A percentile compares a stretch with the other conserved stretches of the same genome.
These are phyloP conservation scores for Corvus moneduloides DNA, from an alignment of 2,113 vertebrate genomes.

Conservation along the genomic window DNA sequence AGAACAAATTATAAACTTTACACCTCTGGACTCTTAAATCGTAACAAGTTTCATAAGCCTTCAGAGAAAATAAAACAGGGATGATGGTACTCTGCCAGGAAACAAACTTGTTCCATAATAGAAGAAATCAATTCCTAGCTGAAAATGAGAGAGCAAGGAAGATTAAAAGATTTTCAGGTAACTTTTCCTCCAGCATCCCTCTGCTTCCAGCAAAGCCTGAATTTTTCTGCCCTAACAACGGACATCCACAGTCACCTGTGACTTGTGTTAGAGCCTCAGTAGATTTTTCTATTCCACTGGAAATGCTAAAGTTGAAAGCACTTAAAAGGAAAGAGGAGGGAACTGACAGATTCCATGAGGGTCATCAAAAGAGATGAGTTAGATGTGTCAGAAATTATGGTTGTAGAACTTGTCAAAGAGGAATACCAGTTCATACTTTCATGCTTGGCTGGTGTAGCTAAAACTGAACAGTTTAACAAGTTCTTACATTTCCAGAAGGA, in stretches of 20 bases:
- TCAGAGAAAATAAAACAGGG: not conserved
- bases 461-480: constrained; percentile 40
- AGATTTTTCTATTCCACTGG: not conserved
- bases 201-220: not conserved
- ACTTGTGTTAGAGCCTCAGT: not conserved
- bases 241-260: not conserved
- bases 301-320: not conserved
- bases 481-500: constrained; percentile 62
- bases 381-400: constrained; percentile 36
- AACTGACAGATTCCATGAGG: not conserved
- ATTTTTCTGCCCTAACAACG: not conserved
- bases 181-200: constrained; percentile 25
- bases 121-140: not conserved
- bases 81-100: constrained; percentile 43
- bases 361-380: not conserved
- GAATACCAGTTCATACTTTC: not conserved
- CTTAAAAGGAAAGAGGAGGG: not conserved
- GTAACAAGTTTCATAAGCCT: constrained; percentile 58
- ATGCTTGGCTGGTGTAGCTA: constrained; percentile 37
- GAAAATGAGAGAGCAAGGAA: not conserved
- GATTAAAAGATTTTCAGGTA: constrained; percentile 46
- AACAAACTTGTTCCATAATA: not conserved
- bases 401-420: not conserved
- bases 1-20: constrained; percentile 68
- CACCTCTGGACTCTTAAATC: constrained; percentile 72